Evolutionary conservation across 1,140 invertebrate genomes (phyloP).

Genomic region (Akabosia matsudoensis): DNA sequence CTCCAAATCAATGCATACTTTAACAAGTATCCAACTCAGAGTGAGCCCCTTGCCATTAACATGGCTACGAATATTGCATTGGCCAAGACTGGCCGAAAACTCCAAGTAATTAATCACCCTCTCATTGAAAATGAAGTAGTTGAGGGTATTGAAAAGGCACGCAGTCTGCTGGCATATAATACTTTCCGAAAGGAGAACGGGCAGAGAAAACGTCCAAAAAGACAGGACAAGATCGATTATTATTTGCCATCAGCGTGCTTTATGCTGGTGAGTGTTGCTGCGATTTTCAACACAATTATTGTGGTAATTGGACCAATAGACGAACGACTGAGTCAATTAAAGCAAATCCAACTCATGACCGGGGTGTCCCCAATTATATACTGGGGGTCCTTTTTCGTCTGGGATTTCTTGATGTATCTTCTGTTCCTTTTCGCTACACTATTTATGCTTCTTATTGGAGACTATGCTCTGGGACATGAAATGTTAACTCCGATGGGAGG

Average conservation of each 20-base stretch:
- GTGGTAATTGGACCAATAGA: constrained; percentile 64
- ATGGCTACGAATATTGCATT: constrained; percentile 59
- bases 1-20: constrained; percentile 49
- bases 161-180: no score
- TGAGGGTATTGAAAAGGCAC: constrained; percentile 51
- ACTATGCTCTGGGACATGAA: constrained; percentile 31
- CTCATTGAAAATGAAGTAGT: constrained; percentile 49
- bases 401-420: constrained; percentile 39
- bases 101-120: constrained; percentile 30
- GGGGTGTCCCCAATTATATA: constrained; percentile 69
- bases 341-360: constrained; percentile 71
- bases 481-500: constrained; percentile 38
- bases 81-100: constrained; percentile 50
- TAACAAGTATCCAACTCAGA: constrained; percentile 62
- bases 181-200: no score
- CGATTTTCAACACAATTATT: constrained; percentile 69
- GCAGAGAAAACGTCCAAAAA: no score
- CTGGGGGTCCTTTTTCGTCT: constrained; percentile 56
- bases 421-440: constrained; percentile 31
- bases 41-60: constrained; percentile 61
- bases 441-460: constrained; percentile 41
- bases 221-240: no score
- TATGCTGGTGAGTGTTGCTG: no score
- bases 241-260: no score
- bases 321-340: constrained; percentile 59